A percentile compares a stretch with the other conserved stretches of the same genome.
These are phyloP conservation scores for Machimus atricapillus DNA, from an alignment of 2,888 invertebrate genomes.

Conservation along the genomic window DNA sequence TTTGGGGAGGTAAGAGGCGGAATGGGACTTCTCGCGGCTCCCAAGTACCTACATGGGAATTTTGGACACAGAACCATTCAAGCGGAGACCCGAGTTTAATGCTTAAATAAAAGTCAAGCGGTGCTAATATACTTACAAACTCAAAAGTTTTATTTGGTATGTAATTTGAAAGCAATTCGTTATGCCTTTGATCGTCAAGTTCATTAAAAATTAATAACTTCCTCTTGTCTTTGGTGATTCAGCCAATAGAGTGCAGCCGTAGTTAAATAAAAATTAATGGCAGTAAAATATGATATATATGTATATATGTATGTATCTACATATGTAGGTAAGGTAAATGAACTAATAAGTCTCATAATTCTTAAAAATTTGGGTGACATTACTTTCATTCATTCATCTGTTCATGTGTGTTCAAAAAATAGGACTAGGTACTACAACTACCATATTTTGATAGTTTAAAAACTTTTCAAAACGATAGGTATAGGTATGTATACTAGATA, in stretches of 20 bases:
- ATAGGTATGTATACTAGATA: no score
- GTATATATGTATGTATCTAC: no score
- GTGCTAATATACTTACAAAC: not conserved
- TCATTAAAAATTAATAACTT: not conserved
- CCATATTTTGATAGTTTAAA: no score
- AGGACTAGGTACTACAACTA: no score
- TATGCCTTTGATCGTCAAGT: not conserved
- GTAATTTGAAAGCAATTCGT: not conserved
- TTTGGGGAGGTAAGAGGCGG: constrained; percentile 37
- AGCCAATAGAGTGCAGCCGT: not conserved
- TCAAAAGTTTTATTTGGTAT: not conserved
- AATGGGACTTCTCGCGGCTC: not conserved
- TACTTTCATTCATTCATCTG: no score
- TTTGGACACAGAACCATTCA: not conserved
- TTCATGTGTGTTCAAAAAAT: no score
- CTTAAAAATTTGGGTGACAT: no score
- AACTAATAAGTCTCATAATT: no score
- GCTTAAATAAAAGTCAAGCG: not conserved
- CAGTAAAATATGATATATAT: no score
- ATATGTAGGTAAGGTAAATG: no score
- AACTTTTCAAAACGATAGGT: no score
- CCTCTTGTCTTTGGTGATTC: not conserved
- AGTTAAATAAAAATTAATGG: not conserved
- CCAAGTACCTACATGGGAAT: not conserved
- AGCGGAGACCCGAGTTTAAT: not conserved